These are phyloP conservation scores for Panagrolaimus sp. DNA, from an alignment of 1,140 invertebrate genomes.

Conservation along the genomic window DNA sequence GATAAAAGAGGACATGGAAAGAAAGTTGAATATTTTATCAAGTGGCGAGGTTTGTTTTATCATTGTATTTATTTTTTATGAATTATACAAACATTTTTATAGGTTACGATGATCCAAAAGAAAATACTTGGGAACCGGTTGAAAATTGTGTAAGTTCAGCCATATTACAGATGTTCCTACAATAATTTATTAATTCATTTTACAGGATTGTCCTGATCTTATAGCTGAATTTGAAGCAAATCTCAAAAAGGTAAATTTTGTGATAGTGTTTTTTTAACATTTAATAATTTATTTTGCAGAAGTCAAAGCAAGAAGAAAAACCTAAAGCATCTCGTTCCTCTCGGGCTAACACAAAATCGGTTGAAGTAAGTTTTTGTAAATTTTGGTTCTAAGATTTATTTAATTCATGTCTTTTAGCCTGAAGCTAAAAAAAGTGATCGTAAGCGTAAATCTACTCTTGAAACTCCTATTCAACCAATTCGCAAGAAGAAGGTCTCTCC, in stretches of 20 bases:
- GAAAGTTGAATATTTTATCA: conserved; percentile 25
- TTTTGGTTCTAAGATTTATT: too few species aligned
- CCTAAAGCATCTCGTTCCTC: too few species aligned
- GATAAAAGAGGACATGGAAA: conserved; percentile 19
- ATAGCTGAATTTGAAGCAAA: conserved; percentile 23
- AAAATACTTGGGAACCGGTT: conserved; percentile 29
- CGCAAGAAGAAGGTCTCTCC: too few species aligned
- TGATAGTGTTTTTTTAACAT: background rate
- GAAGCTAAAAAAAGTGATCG: too few species aligned
- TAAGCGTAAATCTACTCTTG: too few species aligned
- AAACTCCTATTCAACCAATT: too few species aligned
- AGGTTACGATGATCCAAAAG: conserved; percentile 27
- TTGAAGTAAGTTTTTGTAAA: too few species aligned
- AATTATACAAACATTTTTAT: too few species aligned
- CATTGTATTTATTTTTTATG: background rate
- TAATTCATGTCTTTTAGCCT: too few species aligned
- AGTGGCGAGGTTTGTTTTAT: conserved; percentile 22
- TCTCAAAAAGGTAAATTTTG: conserved; percentile 16
- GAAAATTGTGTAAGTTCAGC: conserved; percentile 26
- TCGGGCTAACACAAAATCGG: too few species aligned
- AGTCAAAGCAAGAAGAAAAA: background rate
- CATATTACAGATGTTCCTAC: background rate
- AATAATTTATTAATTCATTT: background rate
- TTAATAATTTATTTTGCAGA: background rate
- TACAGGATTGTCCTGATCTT: conserved; percentile 27